Conservation (phyloP, 64 coral and sea anemone species). For the Porites lutea region DNA sequence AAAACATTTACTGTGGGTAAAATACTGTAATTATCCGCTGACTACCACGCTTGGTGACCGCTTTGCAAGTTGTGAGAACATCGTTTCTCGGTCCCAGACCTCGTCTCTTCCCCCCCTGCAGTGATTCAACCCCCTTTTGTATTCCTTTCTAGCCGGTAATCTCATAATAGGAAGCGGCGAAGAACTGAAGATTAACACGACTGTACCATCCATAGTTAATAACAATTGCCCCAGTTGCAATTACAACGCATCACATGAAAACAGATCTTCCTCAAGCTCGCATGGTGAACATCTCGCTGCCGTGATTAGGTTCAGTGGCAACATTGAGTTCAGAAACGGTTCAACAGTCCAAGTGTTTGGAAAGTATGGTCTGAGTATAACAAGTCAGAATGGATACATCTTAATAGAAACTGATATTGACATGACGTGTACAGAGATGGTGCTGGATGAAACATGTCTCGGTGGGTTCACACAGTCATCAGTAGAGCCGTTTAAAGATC, state of each 20-base stretch:
- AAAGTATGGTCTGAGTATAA: no score
- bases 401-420: no score
- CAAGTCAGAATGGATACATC: no score
- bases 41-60: no score
- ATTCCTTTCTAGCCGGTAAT: not conserved
- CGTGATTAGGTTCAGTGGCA: not conserved
- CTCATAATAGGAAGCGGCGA: not conserved
- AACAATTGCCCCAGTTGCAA: not conserved
- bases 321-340: slow-evolving; percentile 11
- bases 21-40: no score
- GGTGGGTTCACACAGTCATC: slow-evolving; percentile 35
- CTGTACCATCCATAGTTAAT: slow-evolving; percentile 14
- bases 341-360: slow-evolving; percentile 19
- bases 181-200: slow-evolving; percentile 20
- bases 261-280: not conserved
- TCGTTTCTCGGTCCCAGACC: no score
- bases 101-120: no score
- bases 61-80: no score
- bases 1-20: no score
- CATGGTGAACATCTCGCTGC: not conserved
- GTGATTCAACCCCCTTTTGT: not conserved
- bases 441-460: no score
- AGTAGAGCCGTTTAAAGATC: not conserved
- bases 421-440: no score
- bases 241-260: not conserved